Percentiles rank a stretch among this genome's conserved stretches.
Conservation (phyloP, 2,888 invertebrate genomes). For the Oligia fasciuncula region DNA sequence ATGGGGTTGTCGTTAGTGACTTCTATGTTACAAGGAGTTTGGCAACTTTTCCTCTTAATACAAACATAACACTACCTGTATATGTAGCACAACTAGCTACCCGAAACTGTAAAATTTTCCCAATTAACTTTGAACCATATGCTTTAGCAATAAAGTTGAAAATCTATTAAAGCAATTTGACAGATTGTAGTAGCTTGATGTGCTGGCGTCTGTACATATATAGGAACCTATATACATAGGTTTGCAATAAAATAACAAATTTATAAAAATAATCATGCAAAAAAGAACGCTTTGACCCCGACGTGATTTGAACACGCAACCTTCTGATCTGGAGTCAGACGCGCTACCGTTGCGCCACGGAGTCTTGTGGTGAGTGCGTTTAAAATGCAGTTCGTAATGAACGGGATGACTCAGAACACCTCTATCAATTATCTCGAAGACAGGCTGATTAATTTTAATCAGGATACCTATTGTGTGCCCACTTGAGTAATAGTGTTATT, state of each 20-base stretch:
- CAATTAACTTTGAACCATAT: too few relatives aligned
- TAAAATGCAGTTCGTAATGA: conserved; percentile 41
- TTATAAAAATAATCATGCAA: not conserved
- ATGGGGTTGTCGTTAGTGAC: not conserved
- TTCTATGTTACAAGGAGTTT: not conserved
- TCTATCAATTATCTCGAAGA: conserved; percentile 25
- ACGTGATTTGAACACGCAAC: conserved; percentile 99
- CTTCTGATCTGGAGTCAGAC: conserved; percentile 99
- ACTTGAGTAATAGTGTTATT: not conserved
- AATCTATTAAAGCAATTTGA: too few relatives aligned
- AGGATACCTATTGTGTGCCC: not conserved
- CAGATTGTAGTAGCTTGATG: too few relatives aligned
- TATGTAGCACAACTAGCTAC: not conserved
- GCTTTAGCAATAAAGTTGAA: too few relatives aligned
- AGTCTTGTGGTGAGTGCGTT: conserved; percentile 16
- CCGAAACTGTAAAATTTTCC: too few relatives aligned
- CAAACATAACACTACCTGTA: not conserved
- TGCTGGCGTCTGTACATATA: too few relatives aligned
- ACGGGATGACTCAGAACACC: conserved; percentile 15
- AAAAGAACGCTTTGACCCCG: conserved; percentile 92
- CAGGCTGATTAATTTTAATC: conserved; percentile 18
- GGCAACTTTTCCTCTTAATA: not conserved
- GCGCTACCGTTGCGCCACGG: conserved; percentile 84
- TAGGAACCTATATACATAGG: not conserved
- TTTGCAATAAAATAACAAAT: not conserved